Base-by-base conservation (phyloP, 2,797 vertebrate species). In the Bufotes viridis region DNA sequence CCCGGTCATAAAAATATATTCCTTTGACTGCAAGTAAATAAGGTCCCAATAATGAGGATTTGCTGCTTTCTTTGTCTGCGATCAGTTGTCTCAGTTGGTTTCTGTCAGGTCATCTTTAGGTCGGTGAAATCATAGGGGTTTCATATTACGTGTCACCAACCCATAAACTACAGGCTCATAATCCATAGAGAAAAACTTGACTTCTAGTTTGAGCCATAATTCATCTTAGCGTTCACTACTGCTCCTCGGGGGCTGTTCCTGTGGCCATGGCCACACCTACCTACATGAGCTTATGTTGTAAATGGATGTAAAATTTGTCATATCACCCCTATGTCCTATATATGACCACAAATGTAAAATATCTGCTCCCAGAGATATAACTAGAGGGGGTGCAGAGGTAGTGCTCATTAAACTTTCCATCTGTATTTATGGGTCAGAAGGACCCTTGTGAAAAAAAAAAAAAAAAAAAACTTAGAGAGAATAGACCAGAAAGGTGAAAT, bases 21-120 rank as follows among this genome's bases (percentile, higher is more conserved):
- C 53, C 26, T 79, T 58, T 79, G 78, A 58, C 57, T 63, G 18
- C 29, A 81, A n/a, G 29, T 42, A 63, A 81, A 81, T 42, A 15
- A 24, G 49, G 51, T 49, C 11, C 51, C 7, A 6, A 42, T 2
- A 1, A 34, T 18, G 15, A 24, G 49, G 22, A 78, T 55, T 55
- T n/a, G 29, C 20, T 63, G 18, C 58, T 80, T 42, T 58, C 29
- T 81, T 49, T 55, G 58, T 63, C 7, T 42, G 57, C 1, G 57
- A 34, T 42, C 20, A 8, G 29, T 49, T 49, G 58, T 61, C 29
- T 63, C 29, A 22, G 63, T 55, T 34, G 57, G 17, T 60, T 61
- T 61, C 26, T 80, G 55, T 60, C 9, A 61, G 22, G 24, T 29
- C 15, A 1, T 79, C 55, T 79, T 79, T 57, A 3, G 15, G 15